phyloP scores from a whole-genome alignment of 2,113 vertebrate genomes.

The Cyanistes caeruleus region DNA sequence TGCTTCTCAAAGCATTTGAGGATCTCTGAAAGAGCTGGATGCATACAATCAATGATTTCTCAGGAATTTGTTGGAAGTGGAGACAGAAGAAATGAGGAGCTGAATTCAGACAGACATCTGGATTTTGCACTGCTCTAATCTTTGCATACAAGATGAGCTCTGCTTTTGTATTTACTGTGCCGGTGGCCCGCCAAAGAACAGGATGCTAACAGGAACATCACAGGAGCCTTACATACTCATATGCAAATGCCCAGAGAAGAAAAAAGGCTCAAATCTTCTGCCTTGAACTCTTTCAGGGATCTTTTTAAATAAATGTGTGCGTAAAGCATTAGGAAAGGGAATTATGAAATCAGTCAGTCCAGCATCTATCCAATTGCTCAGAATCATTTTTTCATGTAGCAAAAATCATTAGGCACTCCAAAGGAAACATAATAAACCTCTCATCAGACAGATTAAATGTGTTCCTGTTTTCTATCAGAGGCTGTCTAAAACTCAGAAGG shows the following conservation, averaged over 20 bases:
- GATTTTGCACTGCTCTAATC: background rate
- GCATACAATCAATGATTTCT: background rate
- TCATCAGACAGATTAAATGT: background rate
- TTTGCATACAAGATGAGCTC: background rate
- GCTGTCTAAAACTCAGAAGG: background rate
- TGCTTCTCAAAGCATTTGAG: background rate
- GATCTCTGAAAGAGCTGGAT: background rate
- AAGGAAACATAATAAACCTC: background rate
- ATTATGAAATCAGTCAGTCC: background rate
- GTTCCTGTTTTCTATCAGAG: background rate
- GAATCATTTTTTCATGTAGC: background rate
- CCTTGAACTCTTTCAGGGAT: background rate
- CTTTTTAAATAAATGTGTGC: background rate
- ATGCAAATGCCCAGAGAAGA: background rate
- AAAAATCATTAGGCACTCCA: background rate
- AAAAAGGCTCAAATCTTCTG: background rate
- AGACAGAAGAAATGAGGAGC: background rate
- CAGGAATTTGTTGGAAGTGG: background rate
- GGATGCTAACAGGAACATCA: background rate
- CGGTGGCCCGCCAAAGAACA: background rate
- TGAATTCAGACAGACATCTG: background rate
- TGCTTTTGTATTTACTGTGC: background rate
- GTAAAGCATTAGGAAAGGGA: background rate
- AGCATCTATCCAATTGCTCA: background rate
- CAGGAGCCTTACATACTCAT: background rate